Base-by-base conservation (phyloP, 35 echinoderm and acorn worm genomes). In the Amphiura filiformis region DNA sequence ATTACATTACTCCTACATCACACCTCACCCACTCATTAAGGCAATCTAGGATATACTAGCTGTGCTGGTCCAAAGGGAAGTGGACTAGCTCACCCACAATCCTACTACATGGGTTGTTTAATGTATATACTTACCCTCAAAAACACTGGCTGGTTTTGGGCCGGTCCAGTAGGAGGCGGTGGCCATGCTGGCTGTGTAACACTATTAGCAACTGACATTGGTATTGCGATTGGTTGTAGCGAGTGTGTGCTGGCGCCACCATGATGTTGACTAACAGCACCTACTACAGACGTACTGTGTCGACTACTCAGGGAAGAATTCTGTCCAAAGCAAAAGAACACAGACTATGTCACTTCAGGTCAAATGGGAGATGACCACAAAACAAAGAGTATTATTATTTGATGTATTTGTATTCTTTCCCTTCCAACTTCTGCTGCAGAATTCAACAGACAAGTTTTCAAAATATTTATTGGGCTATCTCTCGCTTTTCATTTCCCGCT, bases 101-200 rank as follows among this genome's bases (percentile, higher is more conserved):
- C n/a, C n/a, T n/a, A n/a, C n/a, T n/a, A n/a, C n/a, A n/a, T n/a
- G n/a, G n/a, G n/a, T n/a, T n/a, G n/a, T n/a, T n/a, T n/a, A n/a
- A n/a, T n/a, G n/a, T n/a, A n/a, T n/a, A n/a, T 22, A 78, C 90
- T 49, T 92, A 98, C 96, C 92, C 85, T 88, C 40, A 98, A 86
- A 49, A 94, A 94, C n/a, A 98, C 96, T 39, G 93, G 82, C 78
- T 89, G 92, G 61, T 93, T 93, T 78, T 93, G 94, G 31, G 82
- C 92, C 28, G 82, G 40, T 38, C 87, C 89, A 0, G 86, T 76
- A 47, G 88, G 75, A 26, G 84, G 78, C n/a, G 94, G 90, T 40
- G 96, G 90, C 96, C 96, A 98, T 52, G 89, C 93, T 82, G 84
- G 96, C 77, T 94, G 92, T 39, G 86, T 81, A 0, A 28, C 86